These are phyloP conservation scores for Pantelozetes paolii DNA, from an alignment of 2,888 invertebrate genomes.

Conservation along the genomic window DNA sequence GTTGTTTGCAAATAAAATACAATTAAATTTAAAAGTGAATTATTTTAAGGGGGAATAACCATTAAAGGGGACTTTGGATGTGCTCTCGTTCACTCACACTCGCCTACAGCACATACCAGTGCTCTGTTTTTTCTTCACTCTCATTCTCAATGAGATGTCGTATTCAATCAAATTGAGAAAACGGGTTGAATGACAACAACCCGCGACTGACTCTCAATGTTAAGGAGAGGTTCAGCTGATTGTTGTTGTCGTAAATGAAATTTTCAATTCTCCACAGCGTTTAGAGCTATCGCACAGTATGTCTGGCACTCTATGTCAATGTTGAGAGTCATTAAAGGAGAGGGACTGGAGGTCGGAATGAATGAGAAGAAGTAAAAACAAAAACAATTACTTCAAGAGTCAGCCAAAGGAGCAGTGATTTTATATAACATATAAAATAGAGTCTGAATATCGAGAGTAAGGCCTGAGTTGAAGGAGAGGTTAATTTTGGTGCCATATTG, in stretches of 20 bases:
- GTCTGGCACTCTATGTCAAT: background rate
- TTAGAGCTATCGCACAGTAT: background rate
- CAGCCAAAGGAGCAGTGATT: background rate
- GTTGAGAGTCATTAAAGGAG: slow-evolving; percentile 22
- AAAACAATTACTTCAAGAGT: background rate
- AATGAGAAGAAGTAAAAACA: background rate
- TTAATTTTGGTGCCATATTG: slow-evolving; percentile 32
- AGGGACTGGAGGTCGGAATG: background rate
- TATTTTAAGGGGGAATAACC: too few species aligned
- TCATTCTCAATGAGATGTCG: background rate
- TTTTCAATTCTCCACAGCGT: background rate
- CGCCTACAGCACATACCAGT: background rate
- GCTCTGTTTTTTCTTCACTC: background rate
- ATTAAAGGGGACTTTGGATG: too few species aligned
- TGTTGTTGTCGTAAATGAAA: slow-evolving; percentile 21
- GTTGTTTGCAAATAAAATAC: background rate
- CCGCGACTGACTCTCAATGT: background rate
- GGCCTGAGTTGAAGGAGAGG: background rate
- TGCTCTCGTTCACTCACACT: background rate
- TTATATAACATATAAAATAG: background rate
- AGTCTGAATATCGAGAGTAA: background rate
- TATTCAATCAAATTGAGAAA: slow-evolving; percentile 7
- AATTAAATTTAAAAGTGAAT: too few species aligned
- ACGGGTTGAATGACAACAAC: slow-evolving; percentile 30
- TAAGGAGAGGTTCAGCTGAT: background rate